Evolutionary conservation across 2,797 vertebrate genomes (phyloP), one percentile per base, ranked within the genome.

Genomic region (Pelochelys cantorii): DNA sequence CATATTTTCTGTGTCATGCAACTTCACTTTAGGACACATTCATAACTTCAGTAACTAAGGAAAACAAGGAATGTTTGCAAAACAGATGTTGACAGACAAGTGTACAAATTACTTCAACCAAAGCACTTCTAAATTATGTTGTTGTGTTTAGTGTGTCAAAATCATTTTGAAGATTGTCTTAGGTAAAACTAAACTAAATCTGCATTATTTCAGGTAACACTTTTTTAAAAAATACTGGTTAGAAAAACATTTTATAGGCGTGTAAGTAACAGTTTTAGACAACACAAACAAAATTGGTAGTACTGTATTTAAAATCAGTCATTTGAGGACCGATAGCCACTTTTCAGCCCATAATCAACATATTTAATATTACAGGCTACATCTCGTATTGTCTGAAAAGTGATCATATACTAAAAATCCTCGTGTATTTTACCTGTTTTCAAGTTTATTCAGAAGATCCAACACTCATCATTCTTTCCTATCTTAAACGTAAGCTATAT

Each of bases 21-120:
- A 83, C 15, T 85, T 52, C 0, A 0, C 57, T 77, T 25, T 9
- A n/a, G 52, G 81, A 54, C 4, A 56, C 20, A 92, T 85, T 65
- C 14, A 82, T 34, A 91, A 80, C 11, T 23, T 71, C n/a, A 71
- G 17, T 22, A 89, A 78, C 1, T 5, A 80, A 81, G 87, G 42
- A 27, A 23, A 89, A 83, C 4, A 88, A 10, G 86, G 18, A 84
- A 90, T 1, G 62, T 42, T 1, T 20, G 10, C 90, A 86, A 93
- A 92, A 5, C 5, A 74, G 83, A 93, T 18, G 42, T 1, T 74
- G 20, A 80, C 11, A 90, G 88, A 85, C 23, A 71, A 27, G 4
- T 71, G 54, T 9, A 1, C 15, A 52, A 71, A 20, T 37, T 37
- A 37, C n/a, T 68, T 68, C n/a, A 34, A 71, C 65, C n/a, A 34